These are phyloP conservation scores for Callyntrura sp. DNA, from an alignment of 2,888 invertebrate species.

Conservation along the genomic window DNA sequence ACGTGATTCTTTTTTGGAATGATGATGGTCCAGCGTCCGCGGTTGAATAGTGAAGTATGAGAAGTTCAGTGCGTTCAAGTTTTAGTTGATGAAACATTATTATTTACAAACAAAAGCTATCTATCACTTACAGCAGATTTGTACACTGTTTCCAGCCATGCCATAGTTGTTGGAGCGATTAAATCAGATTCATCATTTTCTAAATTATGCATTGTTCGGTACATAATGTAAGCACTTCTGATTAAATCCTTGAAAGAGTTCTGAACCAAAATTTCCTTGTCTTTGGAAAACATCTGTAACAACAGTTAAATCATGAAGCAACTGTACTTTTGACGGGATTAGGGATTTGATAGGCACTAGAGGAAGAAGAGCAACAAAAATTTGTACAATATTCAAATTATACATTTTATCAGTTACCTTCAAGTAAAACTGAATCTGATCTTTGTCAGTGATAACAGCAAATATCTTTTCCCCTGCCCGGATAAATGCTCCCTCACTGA, in stretches of 20 bases:
- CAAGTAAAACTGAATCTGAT: conserved; percentile 85
- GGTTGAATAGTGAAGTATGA: too few species aligned
- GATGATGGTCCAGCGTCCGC: too few species aligned
- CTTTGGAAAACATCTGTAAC: conserved; percentile 83
- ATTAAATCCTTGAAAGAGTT: conserved; percentile 83
- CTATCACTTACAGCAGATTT: conserved; percentile 88
- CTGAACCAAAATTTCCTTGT: conserved; percentile 81
- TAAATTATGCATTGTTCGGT: conserved; percentile 73
- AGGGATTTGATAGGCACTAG: too few species aligned
- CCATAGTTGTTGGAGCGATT: conserved; percentile 22
- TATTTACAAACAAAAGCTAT: not conserved
- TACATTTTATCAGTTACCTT: too few species aligned
- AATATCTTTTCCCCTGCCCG: conserved; percentile 90
- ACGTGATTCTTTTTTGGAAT: not conserved
- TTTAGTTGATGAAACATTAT: too few species aligned
- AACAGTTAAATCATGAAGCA: not conserved
- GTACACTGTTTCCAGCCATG: conserved; percentile 88
- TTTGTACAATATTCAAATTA: too few species aligned
- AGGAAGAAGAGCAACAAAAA: too few species aligned
- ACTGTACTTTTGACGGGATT: too few species aligned
- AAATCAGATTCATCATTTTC: conserved; percentile 47
- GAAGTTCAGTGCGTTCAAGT: too few species aligned
- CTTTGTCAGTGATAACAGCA: conserved; percentile 85
- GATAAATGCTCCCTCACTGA: conserved; percentile 88
- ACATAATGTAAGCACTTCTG: conserved; percentile 80